Base-by-base conservation (phyloP, 2,888 invertebrate species). In the Ypsolopha sequella region DNA sequence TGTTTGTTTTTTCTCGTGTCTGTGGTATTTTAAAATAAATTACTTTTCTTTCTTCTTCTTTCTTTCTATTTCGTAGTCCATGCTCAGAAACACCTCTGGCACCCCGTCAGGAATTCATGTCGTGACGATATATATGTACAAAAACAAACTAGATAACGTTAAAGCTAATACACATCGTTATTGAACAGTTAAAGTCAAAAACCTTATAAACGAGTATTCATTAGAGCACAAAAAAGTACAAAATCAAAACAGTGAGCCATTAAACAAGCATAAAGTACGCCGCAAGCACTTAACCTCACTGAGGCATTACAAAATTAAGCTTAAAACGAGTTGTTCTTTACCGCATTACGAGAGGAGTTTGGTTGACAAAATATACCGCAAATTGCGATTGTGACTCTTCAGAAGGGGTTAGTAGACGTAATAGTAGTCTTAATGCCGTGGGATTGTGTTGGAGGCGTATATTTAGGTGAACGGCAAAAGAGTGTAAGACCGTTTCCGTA, bases 331-430 rank as follows among this genome's bases (percentile, higher is more conserved):
- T 59, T 64, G 61, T 64, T 66, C 62, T 65, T 66, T 65, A 65
- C 58, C 61, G 57, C 66, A 68, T 73, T 70, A 73, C 64, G 33
- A 34, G 24, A 35, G 35, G 62, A 63, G 66, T 61, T 24, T 59
- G 61, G 63, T 69, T 76, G 73, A 75, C 84, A 79, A 80, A 80
- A 49, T 49, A 71, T 79, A 80, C 85, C 86, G 69, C 82, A 85
- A 80, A 80, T 80, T 81, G 80, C 73, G 70, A 82, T 81, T 82
- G 76, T 76, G 72, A 71, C 70, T 72, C 70, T 72, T 71, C 82
- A 24, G 80, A 81, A 85, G 78, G 82, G 84, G 80, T 82, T 85
- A 24, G 24, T 24, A 3, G 24, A 24, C 24, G 24, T 24, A 81
- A 84, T 85, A 84, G 79, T 80, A 74, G 61, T 60, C 48, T 45